These are phyloP conservation scores for Nephrotoma appendiculata DNA, from an alignment of 2,888 invertebrate genomes.

Conservation along the genomic window DNA sequence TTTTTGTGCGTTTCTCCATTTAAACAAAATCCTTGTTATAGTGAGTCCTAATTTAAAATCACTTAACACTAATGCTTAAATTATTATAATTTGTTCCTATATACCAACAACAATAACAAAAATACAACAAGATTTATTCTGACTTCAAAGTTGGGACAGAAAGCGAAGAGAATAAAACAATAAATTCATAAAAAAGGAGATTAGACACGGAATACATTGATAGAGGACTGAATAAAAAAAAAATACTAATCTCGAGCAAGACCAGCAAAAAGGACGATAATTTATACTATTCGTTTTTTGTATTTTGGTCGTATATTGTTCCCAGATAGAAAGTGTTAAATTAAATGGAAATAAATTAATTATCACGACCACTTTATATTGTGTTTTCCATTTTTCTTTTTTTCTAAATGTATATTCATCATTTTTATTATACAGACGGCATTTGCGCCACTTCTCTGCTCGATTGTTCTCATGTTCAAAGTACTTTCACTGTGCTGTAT, in stretches of 20 bases:
- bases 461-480: background rate
- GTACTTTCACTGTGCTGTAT: background rate
- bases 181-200: background rate
- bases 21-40: background rate
- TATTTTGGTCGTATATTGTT: background rate
- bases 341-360: background rate
- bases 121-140: background rate
- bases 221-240: background rate
- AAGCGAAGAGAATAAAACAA: background rate
- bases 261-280: background rate
- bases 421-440: background rate
- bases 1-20: background rate
- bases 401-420: background rate
- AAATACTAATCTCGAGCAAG: background rate
- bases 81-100: background rate
- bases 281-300: background rate
- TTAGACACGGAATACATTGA: background rate
- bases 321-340: background rate
- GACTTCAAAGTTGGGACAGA: background rate
- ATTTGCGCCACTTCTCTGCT: background rate
- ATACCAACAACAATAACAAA: background rate
- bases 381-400: background rate
- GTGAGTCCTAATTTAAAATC: background rate
- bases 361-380: background rate
- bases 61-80: background rate